Evolutionary conservation across 2,888 invertebrate genomes (phyloP).

Genomic region (Amiota mariae): DNA sequence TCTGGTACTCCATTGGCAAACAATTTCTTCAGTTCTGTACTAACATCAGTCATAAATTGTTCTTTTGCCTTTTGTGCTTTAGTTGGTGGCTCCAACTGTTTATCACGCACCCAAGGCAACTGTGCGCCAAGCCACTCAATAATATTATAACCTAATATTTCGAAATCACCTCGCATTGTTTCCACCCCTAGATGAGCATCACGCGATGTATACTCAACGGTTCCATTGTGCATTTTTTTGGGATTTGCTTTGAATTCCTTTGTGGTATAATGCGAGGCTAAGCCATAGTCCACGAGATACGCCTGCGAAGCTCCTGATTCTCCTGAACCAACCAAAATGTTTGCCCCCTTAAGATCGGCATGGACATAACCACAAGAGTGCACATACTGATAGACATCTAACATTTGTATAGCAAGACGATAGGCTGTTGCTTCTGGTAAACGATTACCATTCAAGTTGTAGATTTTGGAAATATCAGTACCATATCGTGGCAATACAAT

Average conservation of each 20-base stretch:
- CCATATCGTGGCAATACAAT: constrained; percentile 92
- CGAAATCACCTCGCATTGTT: no score
- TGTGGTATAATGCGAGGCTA: constrained; percentile 84
- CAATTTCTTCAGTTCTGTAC: constrained; percentile 55
- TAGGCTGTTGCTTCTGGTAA: no score
- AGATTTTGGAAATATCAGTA: constrained; percentile 87
- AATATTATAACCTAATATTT: no score
- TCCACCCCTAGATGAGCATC: no score
- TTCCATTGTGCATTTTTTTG: no score
- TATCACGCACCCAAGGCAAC: no score
- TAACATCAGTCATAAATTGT: constrained; percentile 77
- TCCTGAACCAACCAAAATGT: constrained; percentile 85
- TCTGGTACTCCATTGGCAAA: constrained; percentile 73
- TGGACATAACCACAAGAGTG: constrained; percentile 93
- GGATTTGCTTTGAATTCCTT: constrained; percentile 86
- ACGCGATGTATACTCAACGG: no score
- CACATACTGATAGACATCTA: constrained; percentile 93
- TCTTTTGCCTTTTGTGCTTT: constrained; percentile 83
- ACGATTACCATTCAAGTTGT: constrained; percentile 78
- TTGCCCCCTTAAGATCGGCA: constrained; percentile 96
- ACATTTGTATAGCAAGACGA: constrained; percentile 86
- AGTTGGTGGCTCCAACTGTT: no score
- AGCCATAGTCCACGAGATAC: constrained; percentile 94
- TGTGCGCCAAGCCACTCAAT: no score
- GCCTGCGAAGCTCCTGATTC: constrained; percentile 81